Conservation (phyloP, 1,140 invertebrate genomes). For the Cephus cinctus region DNA sequence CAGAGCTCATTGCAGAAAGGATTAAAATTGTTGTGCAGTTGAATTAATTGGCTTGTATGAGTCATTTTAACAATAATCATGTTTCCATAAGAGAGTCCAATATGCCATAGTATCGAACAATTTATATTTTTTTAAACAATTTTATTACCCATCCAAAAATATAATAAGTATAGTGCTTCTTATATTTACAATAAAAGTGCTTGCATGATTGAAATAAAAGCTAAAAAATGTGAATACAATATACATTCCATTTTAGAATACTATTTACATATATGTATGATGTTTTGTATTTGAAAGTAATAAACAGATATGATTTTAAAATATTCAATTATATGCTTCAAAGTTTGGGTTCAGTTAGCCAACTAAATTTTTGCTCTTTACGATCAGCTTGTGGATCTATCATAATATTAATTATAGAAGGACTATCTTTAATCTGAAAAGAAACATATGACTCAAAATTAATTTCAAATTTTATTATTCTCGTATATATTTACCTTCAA, state of each 20-base stretch:
- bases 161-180: neutral
- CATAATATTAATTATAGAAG: constrained; percentile 87
- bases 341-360: constrained; percentile 89
- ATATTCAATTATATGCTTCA: constrained; percentile 48
- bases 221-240: constrained; percentile 3
- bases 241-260: constrained; percentile 6
- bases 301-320: constrained; percentile 4
- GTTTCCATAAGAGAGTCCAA: neutral
- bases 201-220: neutral
- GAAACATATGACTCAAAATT: constrained; percentile 12
- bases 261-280: constrained; percentile 6
- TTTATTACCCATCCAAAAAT: no score
- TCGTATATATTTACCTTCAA: constrained; percentile 56
- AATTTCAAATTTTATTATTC: constrained; percentile 8
- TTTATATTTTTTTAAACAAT: no score
- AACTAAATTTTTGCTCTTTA: constrained; percentile 86
- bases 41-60: constrained; percentile 2
- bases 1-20: neutral
- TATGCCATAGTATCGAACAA: no score
- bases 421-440: constrained; percentile 63
- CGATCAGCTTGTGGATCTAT: constrained; percentile 86
- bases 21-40: neutral
- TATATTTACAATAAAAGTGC: neutral
- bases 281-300: constrained; percentile 7
- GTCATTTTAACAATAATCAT: neutral